Evolutionary conservation across 2,797 vertebrate species (phyloP), one percentile per base, ranked within the genome.

Genomic region (Knipowitschia caucasica): DNA sequence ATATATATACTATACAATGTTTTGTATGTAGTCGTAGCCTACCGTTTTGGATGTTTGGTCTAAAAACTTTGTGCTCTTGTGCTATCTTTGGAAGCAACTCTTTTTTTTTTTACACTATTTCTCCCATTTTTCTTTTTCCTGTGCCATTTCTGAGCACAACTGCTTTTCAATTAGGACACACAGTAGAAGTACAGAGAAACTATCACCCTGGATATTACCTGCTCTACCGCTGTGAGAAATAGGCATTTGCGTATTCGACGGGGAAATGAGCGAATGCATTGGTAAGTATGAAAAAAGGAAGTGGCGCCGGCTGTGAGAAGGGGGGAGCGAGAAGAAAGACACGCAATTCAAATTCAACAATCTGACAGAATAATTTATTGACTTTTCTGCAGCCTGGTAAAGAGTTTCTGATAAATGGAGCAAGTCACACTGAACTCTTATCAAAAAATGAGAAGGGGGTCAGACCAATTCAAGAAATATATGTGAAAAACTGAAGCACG

Each of bases 361-460:
- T 89, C 85, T 89, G 81, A 86, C 79, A 83, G 86, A 89, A 89
- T 88, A 88, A 89, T 88, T 86, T 83, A 89, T 88, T 82, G 80
- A 83, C 82, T 85, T 46, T 82, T 75, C 79, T 60, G 73, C 68
- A 71, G 73, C 81, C 83, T 78, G 77, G 80, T 83, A 83, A 78
- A 84, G 85, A 83, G 67, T 85, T 87, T 80, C 77, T 86, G 82
- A 89, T 91, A 89, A 90, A 90, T 89, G 82, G 77, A 86, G 83
- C 81, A 85, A 88, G 83, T 88, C 82, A 75, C 75, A 78, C 74
- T 77, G 83, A 89, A 86, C 82, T 79, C 74, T 85, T 90, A 88
- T 86, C 78, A 87, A 88, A 88, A 88, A 83, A 78, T 56, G 50
- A 76, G 73, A 67, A 69, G 59, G 61, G 64, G 68, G 72, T 79